phyloP scores from a whole-genome alignment of 2,888 invertebrate species.

The Nomada fabriciana region DNA sequence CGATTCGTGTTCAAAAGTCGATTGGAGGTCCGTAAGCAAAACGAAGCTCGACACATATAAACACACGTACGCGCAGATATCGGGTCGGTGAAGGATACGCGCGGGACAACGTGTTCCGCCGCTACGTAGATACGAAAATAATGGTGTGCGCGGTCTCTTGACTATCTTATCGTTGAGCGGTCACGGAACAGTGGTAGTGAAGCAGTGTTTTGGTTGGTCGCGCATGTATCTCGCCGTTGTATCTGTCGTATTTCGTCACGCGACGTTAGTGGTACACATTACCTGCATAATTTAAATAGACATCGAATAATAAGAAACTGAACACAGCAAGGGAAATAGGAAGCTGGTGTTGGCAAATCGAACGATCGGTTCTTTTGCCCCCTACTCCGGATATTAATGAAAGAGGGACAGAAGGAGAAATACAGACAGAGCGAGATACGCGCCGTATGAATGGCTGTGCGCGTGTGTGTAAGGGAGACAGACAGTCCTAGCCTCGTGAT shows the following conservation, averaged over 20 bases:
- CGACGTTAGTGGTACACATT: background rate
- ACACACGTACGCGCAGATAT: too few species aligned
- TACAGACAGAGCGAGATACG: constrained; percentile 36
- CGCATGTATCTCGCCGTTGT: constrained; percentile 25
- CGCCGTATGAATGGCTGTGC: constrained; percentile 36
- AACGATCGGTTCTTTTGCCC: constrained; percentile 65
- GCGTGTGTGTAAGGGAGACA: constrained; percentile 31
- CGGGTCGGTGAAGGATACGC: background rate
- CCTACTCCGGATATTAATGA: constrained; percentile 56
- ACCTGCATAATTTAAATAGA: constrained; percentile 36
- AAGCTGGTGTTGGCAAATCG: constrained; percentile 62
- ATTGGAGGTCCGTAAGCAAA: constrained; percentile 25
- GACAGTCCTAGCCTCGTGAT: constrained; percentile 33
- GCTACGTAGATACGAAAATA: constrained; percentile 19
- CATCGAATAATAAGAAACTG: constrained; percentile 14
- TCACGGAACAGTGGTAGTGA: constrained; percentile 50
- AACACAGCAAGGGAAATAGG: constrained; percentile 50
- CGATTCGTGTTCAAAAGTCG: constrained; percentile 39
- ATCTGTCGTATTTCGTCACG: constrained; percentile 9
- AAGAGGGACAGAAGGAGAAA: constrained; percentile 48
- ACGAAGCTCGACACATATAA: background rate
- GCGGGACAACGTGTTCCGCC: constrained; percentile 9
- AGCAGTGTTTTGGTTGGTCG: constrained; percentile 46
- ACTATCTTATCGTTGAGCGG: constrained; percentile 47
- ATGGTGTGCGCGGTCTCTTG: constrained; percentile 14